Evolutionary conservation across 1,140 invertebrate species (phyloP).

Genomic region (Sarcophaga bullata): DNA sequence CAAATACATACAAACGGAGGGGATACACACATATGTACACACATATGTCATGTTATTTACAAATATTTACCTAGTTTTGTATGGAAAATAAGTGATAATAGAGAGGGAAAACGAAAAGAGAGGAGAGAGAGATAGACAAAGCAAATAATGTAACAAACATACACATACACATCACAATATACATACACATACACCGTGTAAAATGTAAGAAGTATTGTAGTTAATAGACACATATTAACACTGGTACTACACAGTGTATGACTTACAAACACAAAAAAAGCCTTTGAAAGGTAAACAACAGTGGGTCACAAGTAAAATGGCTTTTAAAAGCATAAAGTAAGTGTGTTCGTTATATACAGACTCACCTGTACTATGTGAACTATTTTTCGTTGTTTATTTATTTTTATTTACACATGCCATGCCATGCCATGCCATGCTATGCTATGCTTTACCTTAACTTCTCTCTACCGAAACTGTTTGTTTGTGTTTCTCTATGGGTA

Average conservation of each 20-base stretch:
- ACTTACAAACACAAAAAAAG: not conserved
- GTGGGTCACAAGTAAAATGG: not conserved
- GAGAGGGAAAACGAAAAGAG: not conserved
- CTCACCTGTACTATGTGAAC: not conserved
- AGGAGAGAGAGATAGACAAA: too few relatives aligned
- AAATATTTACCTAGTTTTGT: constrained; percentile 14
- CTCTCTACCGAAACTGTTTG: too few relatives aligned
- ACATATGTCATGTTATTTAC: not conserved
- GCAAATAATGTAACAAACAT: too few relatives aligned
- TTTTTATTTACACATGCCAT: too few relatives aligned
- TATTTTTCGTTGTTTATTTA: too few relatives aligned
- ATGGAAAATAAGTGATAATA: not conserved
- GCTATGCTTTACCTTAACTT: too few relatives aligned
- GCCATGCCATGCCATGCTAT: too few relatives aligned
- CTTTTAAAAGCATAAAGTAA: not conserved
- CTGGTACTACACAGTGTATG: not conserved
- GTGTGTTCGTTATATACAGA: not conserved
- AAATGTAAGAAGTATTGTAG: not conserved
- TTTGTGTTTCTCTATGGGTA: too few relatives aligned
- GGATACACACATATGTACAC: not conserved
- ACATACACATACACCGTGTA: not conserved
- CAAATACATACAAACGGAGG: constrained; percentile 3
- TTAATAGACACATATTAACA: not conserved
- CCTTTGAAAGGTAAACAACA: not conserved
- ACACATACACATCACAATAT: too few relatives aligned